A percentile compares a stretch with the other conserved stretches of the same genome.
These are phyloP conservation scores for Virgularia gustaviana DNA, from an alignment of 92 coral and sea anemone genomes.

Conservation along the genomic window DNA sequence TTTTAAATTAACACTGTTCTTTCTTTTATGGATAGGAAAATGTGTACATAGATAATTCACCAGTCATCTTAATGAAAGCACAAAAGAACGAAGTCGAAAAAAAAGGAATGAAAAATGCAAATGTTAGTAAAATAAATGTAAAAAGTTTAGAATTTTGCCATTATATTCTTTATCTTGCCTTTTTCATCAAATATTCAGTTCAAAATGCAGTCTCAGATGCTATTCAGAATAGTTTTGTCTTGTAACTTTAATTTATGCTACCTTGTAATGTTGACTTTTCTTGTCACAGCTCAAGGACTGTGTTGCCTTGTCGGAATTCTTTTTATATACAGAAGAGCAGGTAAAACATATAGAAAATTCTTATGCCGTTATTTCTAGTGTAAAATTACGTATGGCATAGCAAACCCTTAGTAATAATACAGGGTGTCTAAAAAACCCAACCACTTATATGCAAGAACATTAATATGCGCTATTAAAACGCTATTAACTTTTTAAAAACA, in stretches of 20 bases:
- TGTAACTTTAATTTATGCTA: too few species aligned
- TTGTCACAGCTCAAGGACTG: slow-evolving; percentile 69
- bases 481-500: too few species aligned
- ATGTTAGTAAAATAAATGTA: slow-evolving; percentile 57
- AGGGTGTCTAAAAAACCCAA: too few species aligned
- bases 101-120: slow-evolving; percentile 80
- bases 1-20: slow-evolving; percentile 6
- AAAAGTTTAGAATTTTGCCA: too few species aligned
- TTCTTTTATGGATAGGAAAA: slow-evolving; percentile 38
- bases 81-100: slow-evolving; percentile 74
- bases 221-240: too few species aligned
- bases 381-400: too few species aligned
- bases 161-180: too few species aligned
- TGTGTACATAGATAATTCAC: slow-evolving; percentile 56
- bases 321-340: slow-evolving; percentile 85
- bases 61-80: slow-evolving; percentile 71
- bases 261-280: too few species aligned
- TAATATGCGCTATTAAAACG: too few species aligned
- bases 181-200: neutral
- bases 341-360: slow-evolving; percentile 32
- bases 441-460: too few species aligned
- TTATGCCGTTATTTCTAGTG: neutral
- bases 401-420: too few species aligned
- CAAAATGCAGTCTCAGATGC: too few species aligned
- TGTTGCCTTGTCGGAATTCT: slow-evolving; percentile 77